Evolutionary conservation across 2,888 invertebrate genomes (phyloP).

Genomic region (Homarus gammarus): DNA sequence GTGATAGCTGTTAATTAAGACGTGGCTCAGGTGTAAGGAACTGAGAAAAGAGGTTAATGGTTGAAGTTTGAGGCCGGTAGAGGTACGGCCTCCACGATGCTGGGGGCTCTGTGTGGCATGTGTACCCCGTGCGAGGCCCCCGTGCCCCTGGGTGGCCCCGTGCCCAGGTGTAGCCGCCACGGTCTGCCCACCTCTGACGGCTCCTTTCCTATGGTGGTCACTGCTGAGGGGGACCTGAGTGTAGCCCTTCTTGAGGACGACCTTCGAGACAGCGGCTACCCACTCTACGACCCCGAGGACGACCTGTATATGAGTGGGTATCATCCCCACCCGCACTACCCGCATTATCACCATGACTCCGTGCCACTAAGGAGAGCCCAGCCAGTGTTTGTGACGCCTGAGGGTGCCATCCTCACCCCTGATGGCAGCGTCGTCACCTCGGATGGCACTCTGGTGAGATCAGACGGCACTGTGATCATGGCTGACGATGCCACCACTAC

Average conservation of each 20-base stretch:
- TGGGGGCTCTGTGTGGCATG: conserved; percentile 54
- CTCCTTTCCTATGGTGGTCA: conserved; percentile 62
- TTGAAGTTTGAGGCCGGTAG: conserved; percentile 2
- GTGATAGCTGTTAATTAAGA: no score
- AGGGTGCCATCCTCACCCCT: conserved; percentile 45
- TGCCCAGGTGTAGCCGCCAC: conserved; percentile 10
- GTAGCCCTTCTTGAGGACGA: conserved; percentile 40
- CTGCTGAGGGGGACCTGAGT: conserved; percentile 45
- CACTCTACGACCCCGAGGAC: conserved; percentile 25
- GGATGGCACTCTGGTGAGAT: conserved; percentile 32
- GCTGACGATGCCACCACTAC: conserved; percentile 4
- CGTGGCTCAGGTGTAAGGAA: no score
- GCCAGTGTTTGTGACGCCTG: conserved; percentile 53
- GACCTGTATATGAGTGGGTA: background rate
- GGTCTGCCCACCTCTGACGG: conserved; percentile 27
- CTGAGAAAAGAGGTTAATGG: background rate
- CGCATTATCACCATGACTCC: background rate
- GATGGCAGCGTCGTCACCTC: conserved; percentile 56
- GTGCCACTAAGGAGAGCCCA: conserved; percentile 31
- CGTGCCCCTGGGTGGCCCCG: conserved; percentile 42
- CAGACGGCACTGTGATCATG: conserved; percentile 46
- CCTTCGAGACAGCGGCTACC: conserved; percentile 37
- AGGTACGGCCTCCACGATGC: conserved; percentile 22
- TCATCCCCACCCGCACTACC: no score
- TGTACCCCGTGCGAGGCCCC: conserved; percentile 61